These are phyloP conservation scores for Pseudomugil tenellus DNA, from an alignment of 2,797 vertebrate species.

Conservation along the genomic window DNA sequence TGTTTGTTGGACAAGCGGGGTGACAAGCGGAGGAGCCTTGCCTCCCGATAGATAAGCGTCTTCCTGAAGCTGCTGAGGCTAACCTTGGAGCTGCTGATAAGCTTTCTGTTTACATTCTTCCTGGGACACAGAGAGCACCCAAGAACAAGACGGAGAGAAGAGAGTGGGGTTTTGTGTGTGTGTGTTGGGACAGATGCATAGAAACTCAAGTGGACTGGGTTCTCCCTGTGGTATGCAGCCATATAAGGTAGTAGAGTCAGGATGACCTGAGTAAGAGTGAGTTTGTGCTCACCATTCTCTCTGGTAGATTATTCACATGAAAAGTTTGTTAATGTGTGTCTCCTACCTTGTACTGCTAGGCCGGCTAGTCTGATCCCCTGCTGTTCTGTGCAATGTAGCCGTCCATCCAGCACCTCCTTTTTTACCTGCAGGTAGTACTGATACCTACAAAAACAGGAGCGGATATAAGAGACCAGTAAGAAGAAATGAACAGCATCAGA, in stretches of 20 bases:
- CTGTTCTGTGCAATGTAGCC: slow-evolving; percentile 87
- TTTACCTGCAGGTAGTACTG: slow-evolving; percentile 99
- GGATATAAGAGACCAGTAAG: not conserved
- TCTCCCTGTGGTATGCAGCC: slow-evolving; percentile 77
- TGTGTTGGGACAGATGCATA: slow-evolving; percentile 72
- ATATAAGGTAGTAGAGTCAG: slow-evolving; percentile 79
- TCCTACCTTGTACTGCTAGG: slow-evolving; percentile 93
- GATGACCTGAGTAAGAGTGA: slow-evolving; percentile 75
- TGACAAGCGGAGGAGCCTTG: slow-evolving; percentile 45
- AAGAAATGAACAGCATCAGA: slow-evolving; percentile 1
- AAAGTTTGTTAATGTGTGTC: slow-evolving; percentile 31
- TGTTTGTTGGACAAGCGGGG: slow-evolving; percentile 51
- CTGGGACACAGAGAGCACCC: slow-evolving; percentile 69
- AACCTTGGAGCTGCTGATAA: slow-evolving; percentile 76
- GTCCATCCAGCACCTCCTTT: slow-evolving; percentile 93
- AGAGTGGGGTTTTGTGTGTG: slow-evolving; percentile 38
- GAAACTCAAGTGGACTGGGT: slow-evolving; percentile 76
- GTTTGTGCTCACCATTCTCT: slow-evolving; percentile 63
- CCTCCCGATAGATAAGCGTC: slow-evolving; percentile 66
- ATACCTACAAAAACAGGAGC: slow-evolving; percentile 81
- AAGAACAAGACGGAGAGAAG: slow-evolving; percentile 57
- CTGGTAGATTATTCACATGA: slow-evolving; percentile 50
- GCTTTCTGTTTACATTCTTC: slow-evolving; percentile 80
- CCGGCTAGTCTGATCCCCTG: slow-evolving; percentile 93
- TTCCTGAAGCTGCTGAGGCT: slow-evolving; percentile 59